Evolutionary conservation across 2,888 invertebrate species (phyloP), one percentile per base, ranked within the genome.

Genomic region (Alitta virens): DNA sequence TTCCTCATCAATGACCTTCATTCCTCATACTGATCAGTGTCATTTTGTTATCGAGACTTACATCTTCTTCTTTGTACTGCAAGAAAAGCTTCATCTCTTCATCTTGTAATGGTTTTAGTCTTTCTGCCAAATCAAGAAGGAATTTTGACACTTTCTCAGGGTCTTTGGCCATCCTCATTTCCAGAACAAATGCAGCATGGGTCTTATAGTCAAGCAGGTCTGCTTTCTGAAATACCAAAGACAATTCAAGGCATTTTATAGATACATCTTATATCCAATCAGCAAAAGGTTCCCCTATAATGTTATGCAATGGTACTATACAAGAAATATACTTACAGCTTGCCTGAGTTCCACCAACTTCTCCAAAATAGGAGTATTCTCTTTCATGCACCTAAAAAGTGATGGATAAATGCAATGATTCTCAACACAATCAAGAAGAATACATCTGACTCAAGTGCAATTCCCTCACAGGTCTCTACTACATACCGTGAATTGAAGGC

Each of bases 131-230:
- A 43, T 82, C 81, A 7, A 66, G 64, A 24, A 84, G 75, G 71
- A 85, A 85, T n/a, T 71, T 71, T 2, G 71, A 64, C 2, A 85
- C 85, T 49, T 64, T 77, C 51, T 80, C 79, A 3, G 83, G 79
- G 54, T 73, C 78, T 66, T 84, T 84, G 1, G 84, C 83, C 84
- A 85, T 85, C 21, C 82, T 72, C 75, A 84, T 78, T 64, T 84
- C 84, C 24, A 83, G 76, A 2, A 82, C 75, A 72, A 81, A 85
- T 7, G 79, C 75, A n/a, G 84, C 77, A 73, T 85, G 84, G 42
- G 76, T 83, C 38, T 75, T 71, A 69, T 81, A 85, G 1, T 81
- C 84, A 12, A 85, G 72, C 18, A 84, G 63, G 27, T 76, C 68
- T 0, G 84, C 84, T 76, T 81, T 81, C 81, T 83, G 68, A n/a